Percentiles rank a stretch among this genome's conserved stretches.
These are phyloP conservation scores for Drepana arcuata DNA, from an alignment of 1,140 invertebrate genomes.

Conservation along the genomic window DNA sequence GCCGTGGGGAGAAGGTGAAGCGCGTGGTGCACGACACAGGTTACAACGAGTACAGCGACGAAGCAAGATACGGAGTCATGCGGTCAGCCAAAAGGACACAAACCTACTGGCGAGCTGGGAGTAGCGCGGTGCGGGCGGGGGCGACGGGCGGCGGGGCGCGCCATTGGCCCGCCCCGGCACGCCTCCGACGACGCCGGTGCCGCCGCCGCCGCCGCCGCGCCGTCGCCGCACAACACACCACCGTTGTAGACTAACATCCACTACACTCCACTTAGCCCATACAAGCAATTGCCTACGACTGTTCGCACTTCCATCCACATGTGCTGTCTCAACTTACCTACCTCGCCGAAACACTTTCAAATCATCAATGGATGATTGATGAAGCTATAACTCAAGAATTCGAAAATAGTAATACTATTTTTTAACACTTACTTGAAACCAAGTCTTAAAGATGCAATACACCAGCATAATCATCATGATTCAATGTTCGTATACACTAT, in stretches of 20 bases:
- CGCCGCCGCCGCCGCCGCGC: slow-evolving; percentile 21
- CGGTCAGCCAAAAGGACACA: slow-evolving; percentile 73
- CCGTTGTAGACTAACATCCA: slow-evolving; percentile 29
- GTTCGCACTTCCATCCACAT: slow-evolving; percentile 14
- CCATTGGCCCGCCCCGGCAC: slow-evolving; percentile 60
- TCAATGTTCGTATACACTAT: slow-evolving; percentile 6
- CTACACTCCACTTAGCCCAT: too few relatives aligned
- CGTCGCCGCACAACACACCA: slow-evolving; percentile 18
- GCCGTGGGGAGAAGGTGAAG: slow-evolving; percentile 37
- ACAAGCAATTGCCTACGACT: slow-evolving; percentile 7
- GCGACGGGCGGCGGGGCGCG: slow-evolving; percentile 48
- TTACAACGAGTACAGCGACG: slow-evolving; percentile 67
- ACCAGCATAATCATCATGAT: slow-evolving; percentile 3
- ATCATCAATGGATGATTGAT: too few relatives aligned
- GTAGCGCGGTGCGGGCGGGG: slow-evolving; percentile 37
- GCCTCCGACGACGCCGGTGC: slow-evolving; percentile 42
- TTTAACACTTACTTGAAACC: too few relatives aligned
- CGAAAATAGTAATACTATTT: too few relatives aligned
- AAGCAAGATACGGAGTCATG: slow-evolving; percentile 73
- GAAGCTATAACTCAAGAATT: too few relatives aligned
- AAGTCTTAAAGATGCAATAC: too few relatives aligned
- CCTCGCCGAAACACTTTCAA: too few relatives aligned
- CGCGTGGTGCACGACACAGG: slow-evolving; percentile 52
- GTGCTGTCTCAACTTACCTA: too few relatives aligned
- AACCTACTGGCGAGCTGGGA: slow-evolving; percentile 70